Evolutionary conservation across 1,140 invertebrate species (phyloP).

Genomic region (Camponotus pennsylvanicus): DNA sequence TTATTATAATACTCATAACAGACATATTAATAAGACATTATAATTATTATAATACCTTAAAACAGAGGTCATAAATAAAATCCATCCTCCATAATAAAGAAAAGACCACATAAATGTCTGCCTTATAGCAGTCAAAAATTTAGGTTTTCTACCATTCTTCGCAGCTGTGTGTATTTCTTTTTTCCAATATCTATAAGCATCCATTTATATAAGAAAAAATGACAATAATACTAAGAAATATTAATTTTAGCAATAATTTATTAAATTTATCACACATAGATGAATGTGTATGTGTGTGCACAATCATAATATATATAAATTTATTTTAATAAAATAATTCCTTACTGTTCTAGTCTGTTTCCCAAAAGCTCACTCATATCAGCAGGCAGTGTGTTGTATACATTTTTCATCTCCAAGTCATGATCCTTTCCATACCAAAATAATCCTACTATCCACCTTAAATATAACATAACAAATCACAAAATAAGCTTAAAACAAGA

Average conservation of each 20-base stretch:
- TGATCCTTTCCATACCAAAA: constrained; percentile 78
- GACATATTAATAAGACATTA: too few relatives aligned
- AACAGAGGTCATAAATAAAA: constrained; percentile 69
- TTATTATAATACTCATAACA: not conserved
- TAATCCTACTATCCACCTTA: constrained; percentile 81
- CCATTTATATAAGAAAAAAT: not conserved
- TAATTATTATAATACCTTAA: constrained; percentile 70
- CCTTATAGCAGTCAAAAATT: constrained; percentile 79
- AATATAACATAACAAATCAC: constrained; percentile 38
- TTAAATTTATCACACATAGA: not conserved
- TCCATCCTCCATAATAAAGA: constrained; percentile 75
- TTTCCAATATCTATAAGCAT: constrained; percentile 76
- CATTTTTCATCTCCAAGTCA: constrained; percentile 79
- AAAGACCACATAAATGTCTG: constrained; percentile 81
- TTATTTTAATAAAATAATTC: constrained; percentile 56
- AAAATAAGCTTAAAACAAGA: not conserved
- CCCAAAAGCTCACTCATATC: constrained; percentile 88
- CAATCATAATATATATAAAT: not conserved
- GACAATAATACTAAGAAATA: not conserved
- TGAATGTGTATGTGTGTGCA: not conserved
- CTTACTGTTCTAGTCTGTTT: constrained; percentile 88
- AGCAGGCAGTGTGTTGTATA: constrained; percentile 86
- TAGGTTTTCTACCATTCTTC: constrained; percentile 79
- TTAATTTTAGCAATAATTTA: not conserved
- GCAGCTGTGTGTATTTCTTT: constrained; percentile 83